These are phyloP conservation scores for Yponomeuta cagnagella DNA, from an alignment of 2,888 invertebrate genomes.

Conservation along the genomic window DNA sequence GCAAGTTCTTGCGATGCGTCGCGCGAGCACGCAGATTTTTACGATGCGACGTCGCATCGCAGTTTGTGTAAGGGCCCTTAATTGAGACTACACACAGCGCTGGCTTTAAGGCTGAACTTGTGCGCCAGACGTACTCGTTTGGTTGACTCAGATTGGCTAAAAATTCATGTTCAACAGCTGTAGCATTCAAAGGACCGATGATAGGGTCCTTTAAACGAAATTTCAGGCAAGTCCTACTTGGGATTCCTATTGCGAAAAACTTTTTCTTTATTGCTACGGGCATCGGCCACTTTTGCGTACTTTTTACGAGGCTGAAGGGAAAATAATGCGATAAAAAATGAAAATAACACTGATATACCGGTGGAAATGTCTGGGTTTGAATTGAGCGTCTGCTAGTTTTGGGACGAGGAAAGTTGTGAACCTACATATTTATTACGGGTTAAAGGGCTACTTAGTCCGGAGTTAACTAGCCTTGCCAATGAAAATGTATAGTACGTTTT, in stretches of 20 bases:
- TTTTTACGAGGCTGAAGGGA: conserved; percentile 11
- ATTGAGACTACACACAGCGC: too few species aligned
- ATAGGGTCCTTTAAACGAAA: conserved; percentile 6
- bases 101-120: too few species aligned
- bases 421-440: too few species aligned
- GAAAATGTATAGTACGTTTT: too few species aligned
- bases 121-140: too few species aligned
- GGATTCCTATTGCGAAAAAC: conserved; percentile 7
- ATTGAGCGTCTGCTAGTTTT: background rate
- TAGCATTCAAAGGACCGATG: background rate
- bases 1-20: too few species aligned
- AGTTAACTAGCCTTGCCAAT: too few species aligned
- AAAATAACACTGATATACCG: conserved; percentile 10
- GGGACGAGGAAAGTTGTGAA: background rate
- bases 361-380: background rate
- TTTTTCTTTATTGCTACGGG: conserved; percentile 1
- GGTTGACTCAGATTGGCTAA: too few species aligned
- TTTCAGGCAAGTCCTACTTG: background rate
- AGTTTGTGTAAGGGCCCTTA: too few species aligned
- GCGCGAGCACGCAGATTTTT: too few species aligned
- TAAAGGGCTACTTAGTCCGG: too few species aligned
- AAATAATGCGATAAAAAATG: background rate
- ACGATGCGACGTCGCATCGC: too few species aligned
- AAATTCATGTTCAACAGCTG: background rate
- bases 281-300: background rate